Evolutionary conservation across 2,797 vertebrate species (phyloP), one percentile per base, ranked within the genome.

Genomic region (Paedocypris micromegethes): DNA sequence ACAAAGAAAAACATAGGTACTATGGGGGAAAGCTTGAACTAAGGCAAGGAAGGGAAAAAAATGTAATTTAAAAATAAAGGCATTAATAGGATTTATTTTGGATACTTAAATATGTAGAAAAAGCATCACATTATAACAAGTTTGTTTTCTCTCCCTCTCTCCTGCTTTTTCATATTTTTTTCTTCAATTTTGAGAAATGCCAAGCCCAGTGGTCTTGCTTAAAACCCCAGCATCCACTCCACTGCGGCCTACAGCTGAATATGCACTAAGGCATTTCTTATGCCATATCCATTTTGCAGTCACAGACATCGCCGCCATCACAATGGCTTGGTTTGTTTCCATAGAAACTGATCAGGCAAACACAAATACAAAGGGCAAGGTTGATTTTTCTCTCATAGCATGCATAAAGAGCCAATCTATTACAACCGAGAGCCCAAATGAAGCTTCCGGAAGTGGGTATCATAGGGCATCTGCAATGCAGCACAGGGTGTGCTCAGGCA

Each of bases 381-480:
- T n/a, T 41, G 6, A 46, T 5, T 50, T 44, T 56, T 58, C 3
- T 62, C 37, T 62, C 67, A 70, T 49, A 62, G 39, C 45, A 44
- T 55, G 68, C 66, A 47, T 71, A 79, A 77, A 80, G 69, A 79
- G 74, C 72, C 37, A 57, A 78, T 74, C 63, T 69, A 59, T 23
- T 65, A 64, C 58, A 65, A 66, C 47, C 62, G 37, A 49, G 42
- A 45, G 9, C 64, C 58, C 44, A 54, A 64, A 78, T 23, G 23
- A 23, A 23, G 23, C 23, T 23, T 23, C 23, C 23, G 78, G 72
- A 72, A 68, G 70, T 58, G 60, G 45, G 62, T 69, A 67, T 68
- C 60, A 77, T 72, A 75, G 72, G 65, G 62, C 80, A 79, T 83
- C 85, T 88, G 81, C 86, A 88, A 85, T 88, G 87, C 85, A 87